A percentile compares a stretch with the other conserved stretches of the same genome.
Evolutionary conservation across 1,140 invertebrate genomes (phyloP).

Genomic region (Cyrtorhinus lividipennis): DNA sequence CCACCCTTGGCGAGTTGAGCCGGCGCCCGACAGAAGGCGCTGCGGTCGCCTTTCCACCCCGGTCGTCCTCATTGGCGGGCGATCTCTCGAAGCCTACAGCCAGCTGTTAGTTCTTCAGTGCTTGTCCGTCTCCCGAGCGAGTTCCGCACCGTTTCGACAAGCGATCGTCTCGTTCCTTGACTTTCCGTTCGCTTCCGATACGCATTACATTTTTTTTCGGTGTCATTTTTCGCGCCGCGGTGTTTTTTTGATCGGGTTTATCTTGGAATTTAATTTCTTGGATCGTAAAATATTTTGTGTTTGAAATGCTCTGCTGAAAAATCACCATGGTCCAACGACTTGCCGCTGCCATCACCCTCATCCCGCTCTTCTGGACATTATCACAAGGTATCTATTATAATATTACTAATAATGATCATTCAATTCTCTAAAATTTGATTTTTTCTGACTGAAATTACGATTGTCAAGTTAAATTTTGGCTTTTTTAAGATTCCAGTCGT

Average conservation of each 20-base stretch:
- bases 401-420: no score
- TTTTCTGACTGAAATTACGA: no score
- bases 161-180: background rate
- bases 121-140: background rate
- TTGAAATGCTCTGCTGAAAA: background rate
- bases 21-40: background rate
- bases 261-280: no score
- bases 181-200: background rate
- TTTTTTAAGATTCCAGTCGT: no score
- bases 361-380: background rate
- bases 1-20: background rate
- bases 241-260: no score
- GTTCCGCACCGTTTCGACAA: background rate
- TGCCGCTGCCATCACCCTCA: background rate
- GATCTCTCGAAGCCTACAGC: background rate
- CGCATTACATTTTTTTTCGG: background rate
- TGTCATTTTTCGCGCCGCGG: no score
- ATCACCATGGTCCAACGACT: background rate
- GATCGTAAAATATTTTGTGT: background rate
- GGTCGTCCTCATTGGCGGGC: slow-evolving; percentile 1
- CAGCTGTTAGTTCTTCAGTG: background rate
- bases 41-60: background rate
- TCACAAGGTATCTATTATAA: background rate
- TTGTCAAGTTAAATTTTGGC: no score
- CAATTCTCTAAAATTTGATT: no score